These are phyloP conservation scores for Drosophila flavopinicola DNA, from an alignment of 2,888 invertebrate species.

Conservation along the genomic window DNA sequence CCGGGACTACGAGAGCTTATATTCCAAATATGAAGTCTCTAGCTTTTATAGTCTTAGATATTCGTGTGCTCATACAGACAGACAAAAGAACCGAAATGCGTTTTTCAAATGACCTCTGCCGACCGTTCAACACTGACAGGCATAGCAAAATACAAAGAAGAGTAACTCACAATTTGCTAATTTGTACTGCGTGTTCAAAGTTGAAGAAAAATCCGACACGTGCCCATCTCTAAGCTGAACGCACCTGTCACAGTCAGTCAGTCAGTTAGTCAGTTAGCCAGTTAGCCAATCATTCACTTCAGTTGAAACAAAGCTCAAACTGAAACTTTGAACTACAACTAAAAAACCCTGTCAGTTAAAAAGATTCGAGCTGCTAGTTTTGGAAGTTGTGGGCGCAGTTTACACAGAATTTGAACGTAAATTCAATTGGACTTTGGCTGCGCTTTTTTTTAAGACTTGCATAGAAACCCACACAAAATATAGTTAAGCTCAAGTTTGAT, in stretches of 20 bases:
- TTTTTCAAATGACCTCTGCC: too few species aligned
- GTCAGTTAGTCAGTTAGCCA: too few species aligned
- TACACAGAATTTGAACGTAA: slow-evolving; percentile 31
- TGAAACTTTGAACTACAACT: slow-evolving; percentile 3
- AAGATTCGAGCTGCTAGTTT: neutral
- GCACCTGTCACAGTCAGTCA: slow-evolving; percentile 10
- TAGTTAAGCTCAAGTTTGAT: slow-evolving; percentile 3
- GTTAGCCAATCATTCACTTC: neutral
- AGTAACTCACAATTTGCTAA: too few species aligned
- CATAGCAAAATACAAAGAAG: too few species aligned
- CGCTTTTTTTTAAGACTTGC: slow-evolving; percentile 4
- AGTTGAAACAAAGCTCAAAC: slow-evolving; percentile 6
- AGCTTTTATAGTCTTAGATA: too few species aligned
- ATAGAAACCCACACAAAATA: slow-evolving; percentile 11
- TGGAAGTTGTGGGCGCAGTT: slow-evolving; percentile 23
- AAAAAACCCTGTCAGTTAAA: slow-evolving; percentile 22
- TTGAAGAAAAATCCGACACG: too few species aligned
- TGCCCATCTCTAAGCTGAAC: neutral
- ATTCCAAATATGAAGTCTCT: too few species aligned
- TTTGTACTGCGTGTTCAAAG: too few species aligned
- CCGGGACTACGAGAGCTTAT: too few species aligned
- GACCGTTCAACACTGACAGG: too few species aligned
- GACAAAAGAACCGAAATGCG: too few species aligned
- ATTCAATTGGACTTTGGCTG: slow-evolving; percentile 45
- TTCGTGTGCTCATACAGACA: too few species aligned